Evolutionary conservation across 2,113 vertebrate genomes (phyloP).

Genomic region (Dipodomys merriami): DNA sequence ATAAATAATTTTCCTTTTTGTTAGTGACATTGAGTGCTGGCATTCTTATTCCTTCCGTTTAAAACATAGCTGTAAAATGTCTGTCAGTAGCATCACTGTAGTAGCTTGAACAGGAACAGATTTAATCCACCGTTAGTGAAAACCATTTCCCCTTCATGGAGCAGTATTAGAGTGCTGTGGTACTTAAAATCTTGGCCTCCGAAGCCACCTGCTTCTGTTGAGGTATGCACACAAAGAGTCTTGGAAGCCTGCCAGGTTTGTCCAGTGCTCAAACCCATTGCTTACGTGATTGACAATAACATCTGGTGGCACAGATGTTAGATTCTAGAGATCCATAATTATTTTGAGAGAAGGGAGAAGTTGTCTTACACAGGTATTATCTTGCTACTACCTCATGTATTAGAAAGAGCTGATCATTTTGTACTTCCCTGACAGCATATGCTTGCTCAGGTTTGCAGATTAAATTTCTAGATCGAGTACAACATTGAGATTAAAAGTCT

Average conservation of each 20-base stretch:
- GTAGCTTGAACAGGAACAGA: slow-evolving; percentile 6
- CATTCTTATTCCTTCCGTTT: slow-evolving; percentile 15
- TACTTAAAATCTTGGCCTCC: slow-evolving; percentile 70
- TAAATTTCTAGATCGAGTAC: slow-evolving; percentile 71
- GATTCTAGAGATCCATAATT: slow-evolving; percentile 85
- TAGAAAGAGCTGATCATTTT: slow-evolving; percentile 83
- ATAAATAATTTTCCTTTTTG: slow-evolving; percentile 42
- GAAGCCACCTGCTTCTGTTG: slow-evolving; percentile 82
- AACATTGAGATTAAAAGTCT: slow-evolving; percentile 73
- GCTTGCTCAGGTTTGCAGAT: slow-evolving; percentile 81
- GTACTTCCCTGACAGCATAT: slow-evolving; percentile 78
- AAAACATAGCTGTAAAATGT: slow-evolving; percentile 10
- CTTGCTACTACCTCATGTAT: slow-evolving; percentile 83
- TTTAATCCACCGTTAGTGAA: slow-evolving; percentile 71
- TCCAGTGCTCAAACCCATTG: slow-evolving; percentile 71
- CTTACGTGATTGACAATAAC: slow-evolving; percentile 86
- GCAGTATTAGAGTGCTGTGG: slow-evolving; percentile 63
- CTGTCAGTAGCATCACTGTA: not conserved
- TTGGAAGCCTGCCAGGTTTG: slow-evolving; percentile 82
- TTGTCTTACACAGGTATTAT: slow-evolving; percentile 83
- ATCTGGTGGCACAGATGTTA: slow-evolving; percentile 87
- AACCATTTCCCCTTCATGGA: slow-evolving; percentile 67
- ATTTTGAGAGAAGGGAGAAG: slow-evolving; percentile 83
- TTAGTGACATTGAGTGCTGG: slow-evolving; percentile 47
- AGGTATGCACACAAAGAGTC: slow-evolving; percentile 72